phyloP scores from a whole-genome alignment of 37 sponge, comb jelly and placozoan genomes.

The Spongilla lacustris region DNA sequence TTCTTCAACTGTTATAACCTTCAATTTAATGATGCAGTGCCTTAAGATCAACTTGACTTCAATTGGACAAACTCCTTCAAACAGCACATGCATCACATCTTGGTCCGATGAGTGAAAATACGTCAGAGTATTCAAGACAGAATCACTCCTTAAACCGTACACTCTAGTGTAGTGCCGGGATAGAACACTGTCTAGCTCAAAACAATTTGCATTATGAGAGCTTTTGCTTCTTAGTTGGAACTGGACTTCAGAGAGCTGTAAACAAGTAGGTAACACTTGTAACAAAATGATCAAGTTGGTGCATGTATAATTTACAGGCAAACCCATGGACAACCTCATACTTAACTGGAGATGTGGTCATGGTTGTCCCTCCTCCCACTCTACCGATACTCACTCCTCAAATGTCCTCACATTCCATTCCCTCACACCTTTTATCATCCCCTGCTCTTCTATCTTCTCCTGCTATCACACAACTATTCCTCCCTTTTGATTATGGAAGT shows the following conservation, averaged over 20 bases:
- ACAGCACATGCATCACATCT: conserved; percentile 73
- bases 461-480: too few species aligned
- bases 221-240: conserved; percentile 29
- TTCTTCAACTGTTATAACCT: too few species aligned
- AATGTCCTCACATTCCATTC: too few species aligned
- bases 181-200: conserved; percentile 47
- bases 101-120: conserved; percentile 44
- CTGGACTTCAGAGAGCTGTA: conserved; percentile 33
- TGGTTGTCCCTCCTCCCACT: too few species aligned
- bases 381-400: too few species aligned
- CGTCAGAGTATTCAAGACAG: conserved; percentile 2
- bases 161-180: conserved; percentile 40
- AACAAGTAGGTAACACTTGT: background rate
- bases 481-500: too few species aligned
- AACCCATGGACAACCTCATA: too few species aligned
- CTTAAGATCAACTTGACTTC: conserved; percentile 30
- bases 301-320: too few species aligned
- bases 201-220: conserved; percentile 47
- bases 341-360: too few species aligned
- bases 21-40: background rate
- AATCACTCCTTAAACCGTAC: conserved; percentile 1
- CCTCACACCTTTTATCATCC: too few species aligned
- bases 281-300: too few species aligned
- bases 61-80: conserved; percentile 47
- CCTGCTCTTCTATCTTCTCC: too few species aligned